Evolutionary conservation across 2,888 invertebrate genomes (phyloP).

Genomic region (Lathronympha strigana): DNA sequence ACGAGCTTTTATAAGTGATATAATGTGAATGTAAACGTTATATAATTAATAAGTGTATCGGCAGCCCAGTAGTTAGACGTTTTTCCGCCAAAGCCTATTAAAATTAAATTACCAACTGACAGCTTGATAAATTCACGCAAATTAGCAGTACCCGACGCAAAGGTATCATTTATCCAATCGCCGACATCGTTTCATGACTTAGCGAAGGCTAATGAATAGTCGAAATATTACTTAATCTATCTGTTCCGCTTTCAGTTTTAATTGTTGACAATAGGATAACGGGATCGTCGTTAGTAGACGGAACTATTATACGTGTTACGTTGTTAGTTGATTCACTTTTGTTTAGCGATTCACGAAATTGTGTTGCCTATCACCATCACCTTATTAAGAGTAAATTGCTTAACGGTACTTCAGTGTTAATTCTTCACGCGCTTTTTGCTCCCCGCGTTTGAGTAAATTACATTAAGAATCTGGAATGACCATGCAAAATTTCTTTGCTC

Average conservation of each 20-base stretch:
- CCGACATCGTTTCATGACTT: constrained; percentile 7
- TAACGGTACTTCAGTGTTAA: no score
- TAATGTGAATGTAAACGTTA: background rate
- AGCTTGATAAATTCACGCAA: constrained; percentile 34
- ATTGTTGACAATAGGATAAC: constrained; percentile 33
- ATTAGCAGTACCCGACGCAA: constrained; percentile 17
- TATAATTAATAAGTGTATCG: constrained; percentile 23
- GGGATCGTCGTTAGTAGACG: constrained; percentile 18
- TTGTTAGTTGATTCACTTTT: constrained; percentile 13
- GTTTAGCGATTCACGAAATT: background rate
- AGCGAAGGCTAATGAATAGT: constrained; percentile 22
- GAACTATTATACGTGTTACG: constrained; percentile 26
- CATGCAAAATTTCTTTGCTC: no score
- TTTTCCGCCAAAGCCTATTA: constrained; percentile 34
- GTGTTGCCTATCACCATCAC: background rate
- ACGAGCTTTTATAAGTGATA: background rate
- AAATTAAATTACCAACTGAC: constrained; percentile 31
- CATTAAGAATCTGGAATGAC: no score
- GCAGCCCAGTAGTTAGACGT: constrained; percentile 21
- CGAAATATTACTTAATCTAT: constrained; percentile 36
- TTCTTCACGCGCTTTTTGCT: no score
- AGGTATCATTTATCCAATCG: constrained; percentile 25
- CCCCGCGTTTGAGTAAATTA: no score
- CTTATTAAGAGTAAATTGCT: background rate
- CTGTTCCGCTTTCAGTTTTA: constrained; percentile 35